Evolutionary conservation across 2,113 vertebrate species (phyloP).

Genomic region (Marcusenius ussheri): DNA sequence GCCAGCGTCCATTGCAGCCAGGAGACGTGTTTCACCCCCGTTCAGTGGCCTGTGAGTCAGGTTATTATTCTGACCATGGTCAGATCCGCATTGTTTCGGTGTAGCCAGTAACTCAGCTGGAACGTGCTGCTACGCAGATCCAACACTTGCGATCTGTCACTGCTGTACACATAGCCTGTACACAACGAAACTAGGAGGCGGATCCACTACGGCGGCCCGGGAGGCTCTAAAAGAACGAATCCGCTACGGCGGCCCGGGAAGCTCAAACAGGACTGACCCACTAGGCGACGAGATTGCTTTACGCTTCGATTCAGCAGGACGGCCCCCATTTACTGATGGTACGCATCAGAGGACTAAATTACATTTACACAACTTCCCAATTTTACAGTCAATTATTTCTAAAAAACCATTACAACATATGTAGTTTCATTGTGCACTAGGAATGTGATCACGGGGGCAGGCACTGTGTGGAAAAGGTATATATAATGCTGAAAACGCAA

Average conservation of each 20-base stretch:
- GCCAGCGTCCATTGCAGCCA: conserved; percentile 57
- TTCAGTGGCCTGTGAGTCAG: background rate
- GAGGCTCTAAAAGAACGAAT: background rate
- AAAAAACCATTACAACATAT: background rate
- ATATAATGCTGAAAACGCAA: background rate
- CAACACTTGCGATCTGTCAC: background rate
- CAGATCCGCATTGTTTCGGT: background rate
- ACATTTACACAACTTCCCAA: background rate
- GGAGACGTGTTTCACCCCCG: background rate
- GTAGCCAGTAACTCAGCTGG: background rate
- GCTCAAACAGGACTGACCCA: background rate
- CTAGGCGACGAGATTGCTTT: background rate
- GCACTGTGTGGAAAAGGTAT: background rate
- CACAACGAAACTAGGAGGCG: background rate
- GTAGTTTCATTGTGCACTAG: background rate
- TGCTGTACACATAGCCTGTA: background rate
- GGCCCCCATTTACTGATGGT: background rate
- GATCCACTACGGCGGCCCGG: background rate
- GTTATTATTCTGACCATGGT: background rate
- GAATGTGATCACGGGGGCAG: no score
- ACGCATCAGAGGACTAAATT: background rate
- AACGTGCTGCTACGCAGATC: background rate
- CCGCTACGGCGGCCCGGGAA: background rate
- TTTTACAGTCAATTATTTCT: background rate
- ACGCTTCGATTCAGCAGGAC: background rate